phyloP scores from a whole-genome alignment of 2,113 vertebrate genomes.

The Xenopus laevis region DNA sequence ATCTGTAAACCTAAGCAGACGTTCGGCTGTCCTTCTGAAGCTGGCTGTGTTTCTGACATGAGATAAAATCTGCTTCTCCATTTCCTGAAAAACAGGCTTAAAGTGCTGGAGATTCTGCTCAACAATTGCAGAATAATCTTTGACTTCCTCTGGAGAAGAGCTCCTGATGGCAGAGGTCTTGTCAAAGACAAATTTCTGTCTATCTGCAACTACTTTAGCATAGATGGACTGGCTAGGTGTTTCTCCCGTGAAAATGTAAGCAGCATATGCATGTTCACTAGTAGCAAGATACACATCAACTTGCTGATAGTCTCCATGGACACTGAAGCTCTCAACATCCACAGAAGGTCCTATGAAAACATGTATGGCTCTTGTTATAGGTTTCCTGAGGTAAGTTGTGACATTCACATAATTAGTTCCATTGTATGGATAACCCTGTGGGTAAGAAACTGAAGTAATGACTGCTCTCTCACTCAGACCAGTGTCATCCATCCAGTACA shows the following conservation, averaged over 20 bases:
- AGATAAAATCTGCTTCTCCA: conserved; percentile 87
- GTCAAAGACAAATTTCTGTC: conserved; percentile 85
- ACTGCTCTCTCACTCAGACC: conserved; percentile 79
- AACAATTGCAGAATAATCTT: conserved; percentile 76
- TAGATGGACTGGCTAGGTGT: conserved; percentile 71
- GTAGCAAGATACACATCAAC: conserved; percentile 84
- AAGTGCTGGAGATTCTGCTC: conserved; percentile 85
- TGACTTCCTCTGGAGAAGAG: conserved; percentile 67
- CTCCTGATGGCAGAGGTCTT: conserved; percentile 56
- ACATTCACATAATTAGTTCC: conserved; percentile 95
- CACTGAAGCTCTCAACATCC: conserved; percentile 83
- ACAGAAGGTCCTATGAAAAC: conserved; percentile 87
- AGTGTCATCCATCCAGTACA: conserved; percentile 97
- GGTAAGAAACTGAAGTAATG: conserved; percentile 81
- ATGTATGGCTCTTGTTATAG: conserved; percentile 82
- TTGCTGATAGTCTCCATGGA: conserved; percentile 77
- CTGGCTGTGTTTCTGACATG: conserved; percentile 80
- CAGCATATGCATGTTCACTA: conserved; percentile 74
- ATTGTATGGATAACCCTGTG: conserved; percentile 86
- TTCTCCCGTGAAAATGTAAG: conserved; percentile 80
- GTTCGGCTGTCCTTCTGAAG: conserved; percentile 86
- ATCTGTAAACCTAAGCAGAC: conserved; percentile 83
- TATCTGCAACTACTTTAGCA: conserved; percentile 81
- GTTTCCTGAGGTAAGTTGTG: conserved; percentile 77
- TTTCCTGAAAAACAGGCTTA: conserved; percentile 91